Percentiles rank a stretch among this genome's conserved stretches.
These are phyloP conservation scores for Ciconia boyciana DNA, from an alignment of 2,113 vertebrate species.

Conservation along the genomic window DNA sequence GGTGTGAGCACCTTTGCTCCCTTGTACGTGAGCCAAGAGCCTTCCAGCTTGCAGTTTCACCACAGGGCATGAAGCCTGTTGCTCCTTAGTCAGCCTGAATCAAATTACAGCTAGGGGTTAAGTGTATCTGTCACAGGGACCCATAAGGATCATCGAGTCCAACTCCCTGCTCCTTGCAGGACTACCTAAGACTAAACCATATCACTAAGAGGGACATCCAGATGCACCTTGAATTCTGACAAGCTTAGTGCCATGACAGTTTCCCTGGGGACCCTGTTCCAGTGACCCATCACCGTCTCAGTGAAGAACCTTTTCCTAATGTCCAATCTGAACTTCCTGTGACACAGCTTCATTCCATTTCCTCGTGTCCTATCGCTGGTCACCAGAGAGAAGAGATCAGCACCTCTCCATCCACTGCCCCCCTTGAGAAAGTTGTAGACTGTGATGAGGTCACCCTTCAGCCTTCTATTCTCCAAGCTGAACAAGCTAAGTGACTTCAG, in stretches of 20 bases:
- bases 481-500: not conserved
- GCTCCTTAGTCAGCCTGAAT: not conserved
- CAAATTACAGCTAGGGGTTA: not conserved
- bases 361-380: not conserved
- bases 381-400: not conserved
- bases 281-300: not conserved
- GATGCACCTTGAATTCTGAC: not conserved
- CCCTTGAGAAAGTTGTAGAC: not conserved
- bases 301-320: not conserved
- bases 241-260: not conserved
- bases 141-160: fast-evolving
- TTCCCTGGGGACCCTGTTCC: not conserved
- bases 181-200: not conserved
- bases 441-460: too few species aligned
- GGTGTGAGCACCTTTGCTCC: not conserved
- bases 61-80: not conserved
- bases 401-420: not conserved
- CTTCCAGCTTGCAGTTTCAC: not conserved
- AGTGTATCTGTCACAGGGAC: not conserved
- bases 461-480: not conserved
- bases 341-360: not conserved
- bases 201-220: fast-evolving
- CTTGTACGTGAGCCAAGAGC: not conserved
- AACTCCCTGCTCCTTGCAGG: not conserved
- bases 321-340: not conserved